A percentile compares a stretch with the other conserved stretches of the same genome.
phyloP scores from a whole-genome alignment of 2,797 vertebrate species.

The Holocentrus rufus region DNA sequence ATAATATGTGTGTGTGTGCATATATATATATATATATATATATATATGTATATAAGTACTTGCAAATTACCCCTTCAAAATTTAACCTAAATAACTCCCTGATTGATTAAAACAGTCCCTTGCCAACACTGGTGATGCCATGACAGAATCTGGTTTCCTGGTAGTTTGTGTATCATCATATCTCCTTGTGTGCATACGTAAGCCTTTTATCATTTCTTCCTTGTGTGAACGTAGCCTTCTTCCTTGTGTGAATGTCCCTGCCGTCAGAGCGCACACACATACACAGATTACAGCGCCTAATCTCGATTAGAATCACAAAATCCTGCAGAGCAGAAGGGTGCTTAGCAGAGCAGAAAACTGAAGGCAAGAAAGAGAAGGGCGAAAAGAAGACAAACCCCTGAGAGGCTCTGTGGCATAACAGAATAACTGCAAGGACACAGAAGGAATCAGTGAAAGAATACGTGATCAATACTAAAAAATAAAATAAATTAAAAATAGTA shows the following conservation, averaged over 20 bases:
- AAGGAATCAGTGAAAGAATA: not conserved
- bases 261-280: not conserved
- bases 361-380: constrained; percentile 41
- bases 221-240: constrained; percentile 19
- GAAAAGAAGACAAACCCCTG: constrained; percentile 33
- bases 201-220: not conserved
- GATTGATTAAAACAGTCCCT: too few species aligned
- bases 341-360: constrained; percentile 46
- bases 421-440: not conserved
- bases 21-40: too few species aligned
- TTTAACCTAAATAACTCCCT: too few species aligned
- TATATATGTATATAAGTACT: not conserved
- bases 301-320: constrained; percentile 56
- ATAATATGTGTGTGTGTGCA: too few species aligned
- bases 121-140: too few species aligned
- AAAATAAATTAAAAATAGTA: too few species aligned
- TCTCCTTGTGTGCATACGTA: not conserved
- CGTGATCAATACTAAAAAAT: not conserved
- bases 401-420: not conserved
- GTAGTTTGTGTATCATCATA: constrained; percentile 4
- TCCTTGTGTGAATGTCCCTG: too few species aligned
- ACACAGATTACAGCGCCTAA: constrained; percentile 45
- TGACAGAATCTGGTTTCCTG: not conserved
- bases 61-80: not conserved
- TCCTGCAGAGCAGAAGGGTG: constrained; percentile 20